phyloP scores from a whole-genome alignment of 2,888 invertebrate genomes.

The Cheilosia vulpina region DNA sequence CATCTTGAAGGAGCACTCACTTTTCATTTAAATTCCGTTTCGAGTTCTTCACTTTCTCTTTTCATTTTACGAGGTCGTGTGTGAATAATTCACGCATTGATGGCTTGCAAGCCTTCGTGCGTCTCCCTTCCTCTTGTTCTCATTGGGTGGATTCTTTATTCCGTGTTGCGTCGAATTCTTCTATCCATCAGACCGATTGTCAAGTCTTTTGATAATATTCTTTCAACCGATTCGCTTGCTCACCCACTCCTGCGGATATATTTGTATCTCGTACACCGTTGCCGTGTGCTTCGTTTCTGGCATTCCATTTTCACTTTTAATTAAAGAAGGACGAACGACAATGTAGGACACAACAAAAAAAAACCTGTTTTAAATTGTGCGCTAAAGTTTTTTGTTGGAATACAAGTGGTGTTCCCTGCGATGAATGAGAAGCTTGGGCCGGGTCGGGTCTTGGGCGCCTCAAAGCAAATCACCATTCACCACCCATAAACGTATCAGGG shows the following conservation, averaged over 20 bases:
- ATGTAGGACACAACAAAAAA: slow-evolving; percentile 50
- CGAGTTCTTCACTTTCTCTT: slow-evolving; percentile 12
- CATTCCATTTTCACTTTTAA: slow-evolving; percentile 63
- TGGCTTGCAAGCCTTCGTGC: slow-evolving; percentile 50
- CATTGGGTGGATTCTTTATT: slow-evolving; percentile 39
- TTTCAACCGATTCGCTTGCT: neutral
- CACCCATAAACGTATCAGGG: slow-evolving; percentile 28
- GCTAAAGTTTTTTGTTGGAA: neutral
- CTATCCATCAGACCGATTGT: slow-evolving; percentile 66
- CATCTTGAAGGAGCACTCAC: slow-evolving; percentile 28
- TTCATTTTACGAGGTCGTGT: slow-evolving; percentile 68
- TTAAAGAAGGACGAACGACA: slow-evolving; percentile 65
- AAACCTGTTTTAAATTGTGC: slow-evolving; percentile 25
- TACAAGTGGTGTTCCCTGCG: neutral
- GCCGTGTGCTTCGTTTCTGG: slow-evolving; percentile 20
- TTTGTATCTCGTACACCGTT: neutral
- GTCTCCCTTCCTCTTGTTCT: slow-evolving; percentile 18
- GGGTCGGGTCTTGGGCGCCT: neutral
- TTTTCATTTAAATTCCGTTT: slow-evolving; percentile 50
- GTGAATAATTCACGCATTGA: slow-evolving; percentile 71
- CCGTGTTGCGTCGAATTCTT: slow-evolving; percentile 3
- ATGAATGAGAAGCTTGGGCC: neutral
- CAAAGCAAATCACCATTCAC: slow-evolving; percentile 2
- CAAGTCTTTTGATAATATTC: slow-evolving; percentile 66
- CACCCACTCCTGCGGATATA: neutral